Evolutionary conservation across 2,797 vertebrate genomes (phyloP).

Genomic region (Propithecus deckenii): DNA sequence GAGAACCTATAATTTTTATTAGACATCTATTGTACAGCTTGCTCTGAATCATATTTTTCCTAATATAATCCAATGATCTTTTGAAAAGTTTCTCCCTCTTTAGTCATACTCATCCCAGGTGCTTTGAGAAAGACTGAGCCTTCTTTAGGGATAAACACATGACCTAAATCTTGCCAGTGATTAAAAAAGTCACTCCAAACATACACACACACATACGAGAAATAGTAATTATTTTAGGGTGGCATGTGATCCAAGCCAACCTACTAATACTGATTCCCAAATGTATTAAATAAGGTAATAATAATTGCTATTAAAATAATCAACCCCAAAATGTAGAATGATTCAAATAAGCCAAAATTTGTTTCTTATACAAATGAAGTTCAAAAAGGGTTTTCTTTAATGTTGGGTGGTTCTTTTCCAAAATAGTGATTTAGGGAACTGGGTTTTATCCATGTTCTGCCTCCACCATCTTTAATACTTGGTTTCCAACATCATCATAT

Average conservation of each 20-base stretch:
- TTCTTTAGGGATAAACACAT: background rate
- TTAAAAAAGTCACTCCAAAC: background rate
- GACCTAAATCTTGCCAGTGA: background rate
- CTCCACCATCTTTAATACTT: background rate
- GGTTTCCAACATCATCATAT: background rate
- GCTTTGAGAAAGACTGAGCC: background rate
- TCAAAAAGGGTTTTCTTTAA: background rate
- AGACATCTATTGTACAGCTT: background rate
- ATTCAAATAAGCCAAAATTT: background rate
- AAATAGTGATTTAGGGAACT: background rate
- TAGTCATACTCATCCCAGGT: background rate
- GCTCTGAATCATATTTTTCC: background rate
- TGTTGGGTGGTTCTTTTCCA: background rate
- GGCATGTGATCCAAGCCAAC: background rate
- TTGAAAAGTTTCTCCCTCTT: background rate
- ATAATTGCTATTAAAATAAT: background rate
- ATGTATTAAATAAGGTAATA: background rate
- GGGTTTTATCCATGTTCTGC: background rate
- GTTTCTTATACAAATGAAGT: background rate
- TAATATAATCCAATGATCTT: background rate
- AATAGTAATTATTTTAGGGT: background rate
- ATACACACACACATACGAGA: background rate
- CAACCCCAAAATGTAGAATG: background rate
- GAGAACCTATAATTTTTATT: background rate
- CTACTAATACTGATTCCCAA: background rate